Conservation (phyloP, 1,140 invertebrate species). For the Bradynema listronoti region DNA sequence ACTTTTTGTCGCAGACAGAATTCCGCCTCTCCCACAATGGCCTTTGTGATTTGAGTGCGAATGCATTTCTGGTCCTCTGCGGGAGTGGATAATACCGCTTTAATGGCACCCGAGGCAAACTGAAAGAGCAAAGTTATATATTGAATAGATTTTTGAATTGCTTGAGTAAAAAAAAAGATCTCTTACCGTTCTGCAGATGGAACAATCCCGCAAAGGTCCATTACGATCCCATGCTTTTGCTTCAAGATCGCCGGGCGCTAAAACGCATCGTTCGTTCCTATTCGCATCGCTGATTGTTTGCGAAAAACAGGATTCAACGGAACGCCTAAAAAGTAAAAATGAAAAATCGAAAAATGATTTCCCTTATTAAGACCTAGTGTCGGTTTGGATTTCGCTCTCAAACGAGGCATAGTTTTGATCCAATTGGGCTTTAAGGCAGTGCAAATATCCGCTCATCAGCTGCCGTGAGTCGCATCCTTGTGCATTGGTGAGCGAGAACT, state of each 20-base stretch:
- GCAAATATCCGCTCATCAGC: slow-evolving; percentile 49
- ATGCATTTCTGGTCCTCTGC: slow-evolving; percentile 57
- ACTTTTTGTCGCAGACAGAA: slow-evolving; percentile 50
- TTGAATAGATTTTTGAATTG: slow-evolving; percentile 6
- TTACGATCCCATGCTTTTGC: slow-evolving; percentile 42
- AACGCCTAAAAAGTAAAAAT: slow-evolving; percentile 37
- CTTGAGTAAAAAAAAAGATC: slow-evolving; percentile 4
- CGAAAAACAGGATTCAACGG: slow-evolving; percentile 50
- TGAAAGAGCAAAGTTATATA: slow-evolving; percentile 24
- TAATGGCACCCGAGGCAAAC: slow-evolving; percentile 56
- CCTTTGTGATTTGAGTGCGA: slow-evolving; percentile 52
- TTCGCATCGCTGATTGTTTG: slow-evolving; percentile 55
- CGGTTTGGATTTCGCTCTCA: slow-evolving; percentile 47
- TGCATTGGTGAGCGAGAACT: too few relatives aligned
- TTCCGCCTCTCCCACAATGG: slow-evolving; percentile 51
- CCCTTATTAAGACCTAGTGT: slow-evolving; percentile 33
- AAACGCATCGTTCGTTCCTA: slow-evolving; percentile 53
- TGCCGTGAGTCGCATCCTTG: slow-evolving; percentile 31
- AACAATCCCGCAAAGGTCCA: slow-evolving; percentile 52
- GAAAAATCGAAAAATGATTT: neutral
- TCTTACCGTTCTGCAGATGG: slow-evolving; percentile 50
- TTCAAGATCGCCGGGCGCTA: slow-evolving; percentile 48
- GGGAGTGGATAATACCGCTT: slow-evolving; percentile 53
- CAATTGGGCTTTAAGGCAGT: slow-evolving; percentile 49
- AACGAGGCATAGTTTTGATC: slow-evolving; percentile 48